Conservation (phyloP, 1,140 invertebrate genomes). For the Orchesella cincta region DNA sequence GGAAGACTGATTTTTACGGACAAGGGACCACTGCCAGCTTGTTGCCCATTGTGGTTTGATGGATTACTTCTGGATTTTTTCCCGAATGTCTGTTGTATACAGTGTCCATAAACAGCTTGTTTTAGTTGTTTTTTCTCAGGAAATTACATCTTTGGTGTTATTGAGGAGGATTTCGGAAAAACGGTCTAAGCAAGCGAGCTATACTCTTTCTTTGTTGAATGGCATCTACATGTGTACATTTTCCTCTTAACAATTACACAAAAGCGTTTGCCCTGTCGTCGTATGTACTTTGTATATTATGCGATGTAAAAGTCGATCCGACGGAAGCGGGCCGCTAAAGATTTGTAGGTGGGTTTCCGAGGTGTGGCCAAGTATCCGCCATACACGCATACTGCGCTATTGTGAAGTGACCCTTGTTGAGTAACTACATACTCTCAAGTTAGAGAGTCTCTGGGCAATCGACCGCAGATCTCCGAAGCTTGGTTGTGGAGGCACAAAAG, state of each 20-base stretch:
- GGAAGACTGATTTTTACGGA: not conserved
- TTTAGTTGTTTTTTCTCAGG: conserved; percentile 1
- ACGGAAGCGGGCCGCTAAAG: conserved; percentile 22
- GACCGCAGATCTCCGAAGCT: not conserved
- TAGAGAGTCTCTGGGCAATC: not conserved
- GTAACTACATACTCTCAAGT: not conserved
- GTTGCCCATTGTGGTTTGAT: conserved; percentile 46
- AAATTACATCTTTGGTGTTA: conserved; percentile 17
- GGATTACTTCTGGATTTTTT: conserved; percentile 39
- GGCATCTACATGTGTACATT: not conserved
- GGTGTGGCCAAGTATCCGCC: conserved; percentile 40
- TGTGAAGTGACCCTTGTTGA: not conserved
- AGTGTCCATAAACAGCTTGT: conserved; percentile 23
- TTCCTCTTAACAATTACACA: not conserved
- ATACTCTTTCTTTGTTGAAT: no score
- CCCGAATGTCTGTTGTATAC: not conserved
- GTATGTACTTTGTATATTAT: conserved; percentile 6
- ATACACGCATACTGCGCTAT: conserved; percentile 32
- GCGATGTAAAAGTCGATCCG: conserved; percentile 16
- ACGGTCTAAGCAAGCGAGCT: no score
- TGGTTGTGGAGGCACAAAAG: not conserved
- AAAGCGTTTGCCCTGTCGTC: not conserved
- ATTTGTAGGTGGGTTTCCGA: conserved; percentile 19
- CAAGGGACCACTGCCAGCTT: not conserved
- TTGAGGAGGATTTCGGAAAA: no score